These are phyloP conservation scores for Alsophila aescularia DNA, from an alignment of 2,888 invertebrate species.

Conservation along the genomic window DNA sequence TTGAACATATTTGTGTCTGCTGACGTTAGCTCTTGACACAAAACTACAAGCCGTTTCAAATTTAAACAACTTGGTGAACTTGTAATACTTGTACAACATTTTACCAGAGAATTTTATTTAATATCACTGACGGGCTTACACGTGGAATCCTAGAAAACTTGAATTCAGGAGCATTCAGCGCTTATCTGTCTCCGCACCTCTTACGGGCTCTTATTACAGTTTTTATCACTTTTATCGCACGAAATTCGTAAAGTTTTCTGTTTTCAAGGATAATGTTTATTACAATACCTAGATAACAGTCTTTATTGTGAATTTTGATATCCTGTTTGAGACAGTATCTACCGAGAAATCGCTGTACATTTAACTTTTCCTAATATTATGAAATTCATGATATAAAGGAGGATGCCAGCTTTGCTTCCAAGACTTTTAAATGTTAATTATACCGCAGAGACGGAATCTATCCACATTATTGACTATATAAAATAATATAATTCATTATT, in stretches of 20 bases:
- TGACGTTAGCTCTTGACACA: not conserved
- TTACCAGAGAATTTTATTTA: conserved; percentile 8
- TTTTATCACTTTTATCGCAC: conserved; percentile 16
- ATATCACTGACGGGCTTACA: conserved; percentile 1
- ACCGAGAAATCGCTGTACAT: not conserved
- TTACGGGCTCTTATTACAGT: too few species aligned
- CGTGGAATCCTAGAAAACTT: conserved; percentile 20
- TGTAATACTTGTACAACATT: not conserved
- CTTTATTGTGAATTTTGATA: conserved; percentile 5
- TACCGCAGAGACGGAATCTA: too few species aligned
- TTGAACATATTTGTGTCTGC: too few species aligned
- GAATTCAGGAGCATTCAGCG: conserved; percentile 27
- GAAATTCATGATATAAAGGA: too few species aligned
- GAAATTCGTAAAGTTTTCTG: conserved; percentile 26
- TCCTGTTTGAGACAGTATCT: not conserved
- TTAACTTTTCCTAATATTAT: too few species aligned
- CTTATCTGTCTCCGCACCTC: conserved; percentile 28
- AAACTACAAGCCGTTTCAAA: not conserved
- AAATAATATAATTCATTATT: too few species aligned
- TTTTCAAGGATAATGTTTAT: conserved; percentile 2
- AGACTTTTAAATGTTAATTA: too few species aligned
- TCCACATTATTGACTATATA: too few species aligned
- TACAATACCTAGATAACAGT: not conserved
- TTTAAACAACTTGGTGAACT: not conserved
- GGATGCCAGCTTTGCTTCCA: too few species aligned